These are phyloP conservation scores for Asarcornis scutulata DNA, from an alignment of 2,113 vertebrate species.

Conservation along the genomic window DNA sequence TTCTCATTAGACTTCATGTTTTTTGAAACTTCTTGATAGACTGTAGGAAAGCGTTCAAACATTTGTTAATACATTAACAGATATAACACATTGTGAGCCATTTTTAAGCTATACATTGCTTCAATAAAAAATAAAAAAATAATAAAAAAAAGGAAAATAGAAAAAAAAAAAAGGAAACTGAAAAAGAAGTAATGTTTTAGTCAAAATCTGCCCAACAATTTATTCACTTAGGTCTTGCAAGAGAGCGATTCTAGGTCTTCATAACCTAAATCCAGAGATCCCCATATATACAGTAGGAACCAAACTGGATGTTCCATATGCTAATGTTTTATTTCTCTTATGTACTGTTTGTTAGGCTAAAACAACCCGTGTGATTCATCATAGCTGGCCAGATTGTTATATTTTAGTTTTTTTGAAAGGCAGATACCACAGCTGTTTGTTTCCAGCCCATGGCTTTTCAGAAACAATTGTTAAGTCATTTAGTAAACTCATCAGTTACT, in stretches of 20 bases:
- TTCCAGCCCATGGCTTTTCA: conserved; percentile 43
- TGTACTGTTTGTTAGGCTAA: background rate
- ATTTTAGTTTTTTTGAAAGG: conserved; percentile 21
- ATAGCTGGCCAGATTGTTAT: conserved; percentile 29
- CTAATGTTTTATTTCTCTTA: background rate
- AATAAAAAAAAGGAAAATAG: too few relatives aligned
- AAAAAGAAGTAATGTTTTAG: background rate
- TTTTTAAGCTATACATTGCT: background rate
- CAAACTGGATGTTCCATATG: background rate
- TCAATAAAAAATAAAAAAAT: background rate
- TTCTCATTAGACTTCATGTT: background rate
- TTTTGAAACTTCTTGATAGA: background rate
- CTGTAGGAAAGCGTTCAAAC: background rate
- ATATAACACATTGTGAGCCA: background rate
- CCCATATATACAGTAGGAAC: background rate
- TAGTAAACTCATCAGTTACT: conserved; percentile 57
- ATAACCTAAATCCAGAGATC: background rate
- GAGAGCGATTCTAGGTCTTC: background rate
- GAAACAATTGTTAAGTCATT: conserved; percentile 57
- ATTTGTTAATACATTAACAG: background rate
- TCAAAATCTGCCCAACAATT: background rate
- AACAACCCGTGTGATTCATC: background rate
- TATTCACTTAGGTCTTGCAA: background rate
- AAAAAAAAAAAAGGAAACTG: background rate
- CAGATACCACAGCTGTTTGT: conserved; percentile 38